Evolutionary conservation across 2,888 invertebrate species (phyloP).

Genomic region (Oscheius sp.): DNA sequence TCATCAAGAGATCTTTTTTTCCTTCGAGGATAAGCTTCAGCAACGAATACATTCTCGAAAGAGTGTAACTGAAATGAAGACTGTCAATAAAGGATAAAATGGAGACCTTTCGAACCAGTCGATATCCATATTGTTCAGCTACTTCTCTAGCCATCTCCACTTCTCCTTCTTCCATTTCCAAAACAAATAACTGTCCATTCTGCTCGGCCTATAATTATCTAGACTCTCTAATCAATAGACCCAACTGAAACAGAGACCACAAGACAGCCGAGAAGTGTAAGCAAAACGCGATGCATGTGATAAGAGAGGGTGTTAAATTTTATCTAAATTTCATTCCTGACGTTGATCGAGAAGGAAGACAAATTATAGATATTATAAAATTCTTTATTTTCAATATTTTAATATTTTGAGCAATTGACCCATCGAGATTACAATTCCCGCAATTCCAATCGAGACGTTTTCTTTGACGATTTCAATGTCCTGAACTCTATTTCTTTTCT

Average conservation of each 20-base stretch:
- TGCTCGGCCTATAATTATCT: neutral
- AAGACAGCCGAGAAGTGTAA: constrained; percentile 9
- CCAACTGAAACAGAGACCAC: neutral
- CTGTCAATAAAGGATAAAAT: neutral
- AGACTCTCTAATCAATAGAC: neutral
- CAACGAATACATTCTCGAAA: constrained; percentile 25
- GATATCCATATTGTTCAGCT: constrained; percentile 12
- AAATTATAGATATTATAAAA: neutral
- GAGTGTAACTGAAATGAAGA: constrained; percentile 25
- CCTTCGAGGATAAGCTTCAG: constrained; percentile 3
- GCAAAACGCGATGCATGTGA: constrained; percentile 25
- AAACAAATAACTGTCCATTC: neutral
- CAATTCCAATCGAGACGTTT: neutral
- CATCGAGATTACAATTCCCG: constrained; percentile 23
- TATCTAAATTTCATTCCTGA: constrained; percentile 6
- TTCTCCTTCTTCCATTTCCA: constrained; percentile 14
- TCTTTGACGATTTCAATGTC: neutral
- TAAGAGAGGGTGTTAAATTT: constrained; percentile 21
- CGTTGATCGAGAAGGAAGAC: neutral
- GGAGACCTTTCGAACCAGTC: constrained; percentile 6
- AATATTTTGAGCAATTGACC: constrained; percentile 16
- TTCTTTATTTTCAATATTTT: neutral
- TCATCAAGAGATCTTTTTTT: constrained; percentile 22
- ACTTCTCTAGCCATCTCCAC: constrained; percentile 3
- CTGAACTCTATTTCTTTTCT: constrained; percentile 1